Base-by-base conservation (phyloP, 2,797 vertebrate species). In the Coreius guichenoti region DNA sequence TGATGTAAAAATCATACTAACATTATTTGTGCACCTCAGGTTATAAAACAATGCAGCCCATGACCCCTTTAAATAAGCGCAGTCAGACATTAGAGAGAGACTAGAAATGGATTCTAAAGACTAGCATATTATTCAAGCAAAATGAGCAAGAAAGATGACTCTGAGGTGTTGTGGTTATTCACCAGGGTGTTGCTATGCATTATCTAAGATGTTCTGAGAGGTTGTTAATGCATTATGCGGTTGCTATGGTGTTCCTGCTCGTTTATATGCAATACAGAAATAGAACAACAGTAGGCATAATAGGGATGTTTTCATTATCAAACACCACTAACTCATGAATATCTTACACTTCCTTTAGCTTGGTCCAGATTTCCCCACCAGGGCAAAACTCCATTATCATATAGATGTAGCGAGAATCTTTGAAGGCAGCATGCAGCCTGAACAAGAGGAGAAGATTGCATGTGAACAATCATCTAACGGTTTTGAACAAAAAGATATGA, bases 351-450 rank as follows among this genome's bases (percentile, higher is more conserved):
- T 97, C 95, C 33, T 96, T 96, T 82, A 97, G 95, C 85, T 97
- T 96, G 88, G 95, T 96, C 96, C 96, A 96, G 86, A 97, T 92
- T 89, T 97, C 96, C 1, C 96, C 95, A 2, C 96, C 96, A 1
- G 85, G 88, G 68, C 96, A 97, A 90, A 96, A 96, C 84, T 97
- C 96, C 95, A 96, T 96, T 45, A 96, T 84, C 95, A 96, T 95
- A 90, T 96, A 97, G 89, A 97, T 92, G 82, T 95, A 94, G 7
- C 93, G 92, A 0, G 92, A 81, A 88, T 96, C 95, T 90, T 93
- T 95, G 85, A 96, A 97, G 3, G 94, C 93, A n/a, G 89, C 92
- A 4, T 96, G 87, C 51, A 97, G 93, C 84, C 96, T 97, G 74
- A 17, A 81, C 8, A 31, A 54, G 7, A 63, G 61, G 9, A 84